A percentile compares a stretch with the other conserved stretches of the same genome.
Evolutionary conservation across 2,797 vertebrate genomes (phyloP).

Genomic region (Fundulus diaphanus): DNA sequence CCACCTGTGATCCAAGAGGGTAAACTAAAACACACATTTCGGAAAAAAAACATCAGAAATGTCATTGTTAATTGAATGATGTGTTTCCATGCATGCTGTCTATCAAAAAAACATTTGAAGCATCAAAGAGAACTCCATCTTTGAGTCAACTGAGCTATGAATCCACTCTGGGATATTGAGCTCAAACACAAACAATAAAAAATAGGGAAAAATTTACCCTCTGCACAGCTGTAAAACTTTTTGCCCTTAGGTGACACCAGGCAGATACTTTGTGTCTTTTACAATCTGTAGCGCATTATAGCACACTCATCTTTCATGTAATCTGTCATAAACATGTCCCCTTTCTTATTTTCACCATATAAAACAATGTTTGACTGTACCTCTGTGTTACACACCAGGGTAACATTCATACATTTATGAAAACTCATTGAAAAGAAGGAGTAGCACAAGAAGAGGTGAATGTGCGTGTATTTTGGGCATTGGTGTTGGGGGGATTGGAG

Average conservation of each 20-base stretch:
- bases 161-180: constrained; percentile 38
- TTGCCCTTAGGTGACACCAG: constrained; percentile 53
- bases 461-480: background rate
- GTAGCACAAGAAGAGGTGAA: constrained; percentile 1
- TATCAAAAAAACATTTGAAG: constrained; percentile 41
- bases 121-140: constrained; percentile 29
- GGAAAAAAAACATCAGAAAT: background rate
- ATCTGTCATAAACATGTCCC: constrained; percentile 52
- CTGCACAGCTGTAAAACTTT: constrained; percentile 10
- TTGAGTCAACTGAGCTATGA: constrained; percentile 24
- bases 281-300: constrained; percentile 47
- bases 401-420: constrained; percentile 66
- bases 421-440: constrained; percentile 48
- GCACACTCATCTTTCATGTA: constrained; percentile 57
- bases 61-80: background rate
- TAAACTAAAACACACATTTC: constrained; percentile 17
- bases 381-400: constrained; percentile 44
- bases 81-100: constrained; percentile 10
- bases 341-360: constrained; percentile 42
- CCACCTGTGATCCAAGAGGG: constrained; percentile 33
- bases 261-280: constrained; percentile 37
- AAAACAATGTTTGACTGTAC: constrained; percentile 49
- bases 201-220: constrained; percentile 29
- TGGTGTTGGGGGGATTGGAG: background rate
- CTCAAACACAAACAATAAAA: constrained; percentile 49